These are phyloP conservation scores for Oreochromis grahami DNA, from an alignment of 2,797 vertebrate genomes.

Conservation along the genomic window DNA sequence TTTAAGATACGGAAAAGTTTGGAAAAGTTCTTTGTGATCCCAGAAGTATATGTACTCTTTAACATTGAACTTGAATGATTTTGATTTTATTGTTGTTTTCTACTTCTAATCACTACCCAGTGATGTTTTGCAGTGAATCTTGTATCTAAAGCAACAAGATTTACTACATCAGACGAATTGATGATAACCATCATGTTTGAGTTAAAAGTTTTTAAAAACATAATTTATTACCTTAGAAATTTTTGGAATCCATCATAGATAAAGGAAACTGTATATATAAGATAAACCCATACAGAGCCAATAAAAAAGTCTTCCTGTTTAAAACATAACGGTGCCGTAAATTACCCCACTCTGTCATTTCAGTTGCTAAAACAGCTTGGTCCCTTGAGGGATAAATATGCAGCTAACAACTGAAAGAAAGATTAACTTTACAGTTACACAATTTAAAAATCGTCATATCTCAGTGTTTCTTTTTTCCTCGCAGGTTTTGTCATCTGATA, in stretches of 20 bases:
- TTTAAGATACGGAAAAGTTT: background rate
- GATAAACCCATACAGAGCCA: background rate
- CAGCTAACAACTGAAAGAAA: background rate
- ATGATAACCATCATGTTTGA: background rate
- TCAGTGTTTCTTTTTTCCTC: background rate
- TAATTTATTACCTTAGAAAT: background rate
- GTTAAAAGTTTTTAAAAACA: fast-evolving
- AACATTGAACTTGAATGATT: background rate
- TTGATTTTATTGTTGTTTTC: background rate
- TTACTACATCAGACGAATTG: background rate
- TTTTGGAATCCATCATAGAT: background rate
- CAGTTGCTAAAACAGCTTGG: background rate
- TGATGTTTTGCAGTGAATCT: background rate
- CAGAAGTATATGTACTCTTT: background rate
- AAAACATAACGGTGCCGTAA: background rate
- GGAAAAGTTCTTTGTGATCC: fast-evolving
- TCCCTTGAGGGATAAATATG: background rate
- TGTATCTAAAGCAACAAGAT: background rate
- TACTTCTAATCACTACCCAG: fast-evolving
- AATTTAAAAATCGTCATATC: background rate
- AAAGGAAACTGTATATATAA: background rate
- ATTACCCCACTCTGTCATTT: fast-evolving
- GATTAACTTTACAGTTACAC: fast-evolving
- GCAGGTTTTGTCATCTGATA: background rate
- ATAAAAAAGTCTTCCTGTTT: background rate